These are phyloP conservation scores for Trachelus iudaicus DNA, from an alignment of 2,888 invertebrate species.

Conservation along the genomic window DNA sequence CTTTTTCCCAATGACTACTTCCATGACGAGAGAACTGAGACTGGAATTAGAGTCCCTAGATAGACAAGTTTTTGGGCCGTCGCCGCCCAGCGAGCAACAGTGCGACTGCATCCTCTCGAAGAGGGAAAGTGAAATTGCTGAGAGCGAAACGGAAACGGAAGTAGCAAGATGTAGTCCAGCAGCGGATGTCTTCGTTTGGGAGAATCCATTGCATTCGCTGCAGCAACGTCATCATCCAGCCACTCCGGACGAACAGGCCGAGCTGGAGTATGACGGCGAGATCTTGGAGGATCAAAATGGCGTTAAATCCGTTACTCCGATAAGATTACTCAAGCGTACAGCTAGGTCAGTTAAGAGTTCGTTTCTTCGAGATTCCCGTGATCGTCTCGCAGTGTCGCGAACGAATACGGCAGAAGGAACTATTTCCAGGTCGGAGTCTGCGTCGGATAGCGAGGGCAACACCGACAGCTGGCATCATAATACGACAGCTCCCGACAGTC, in stretches of 20 bases:
- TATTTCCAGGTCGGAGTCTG: constrained; percentile 52
- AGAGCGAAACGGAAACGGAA: constrained; percentile 67
- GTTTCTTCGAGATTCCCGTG: neutral
- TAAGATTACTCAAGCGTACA: constrained; percentile 68
- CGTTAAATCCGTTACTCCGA: constrained; percentile 77
- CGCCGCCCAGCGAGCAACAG: constrained; percentile 52
- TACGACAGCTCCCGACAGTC: constrained; percentile 36
- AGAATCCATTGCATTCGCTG: constrained; percentile 75
- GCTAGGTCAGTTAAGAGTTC: constrained; percentile 30
- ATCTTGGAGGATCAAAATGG: constrained; percentile 74
- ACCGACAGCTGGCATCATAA: constrained; percentile 60
- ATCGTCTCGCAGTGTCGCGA: neutral
- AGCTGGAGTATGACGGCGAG: constrained; percentile 75
- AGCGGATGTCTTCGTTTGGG: constrained; percentile 81
- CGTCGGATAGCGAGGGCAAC: constrained; percentile 57
- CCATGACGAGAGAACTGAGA: constrained; percentile 85
- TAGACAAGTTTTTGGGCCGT: constrained; percentile 81
- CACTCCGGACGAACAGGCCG: constrained; percentile 80
- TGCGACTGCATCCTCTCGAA: constrained; percentile 54
- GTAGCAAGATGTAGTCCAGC: constrained; percentile 60
- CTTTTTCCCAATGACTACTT: constrained; percentile 88
- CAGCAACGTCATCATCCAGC: constrained; percentile 67
- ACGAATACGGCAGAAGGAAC: neutral
- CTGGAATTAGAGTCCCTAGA: constrained; percentile 86
- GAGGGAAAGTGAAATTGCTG: constrained; percentile 49